Base-by-base conservation (phyloP, 30 jellyfish, hydroid and myxozoan genomes). In the Turritopsis dohrnii region DNA sequence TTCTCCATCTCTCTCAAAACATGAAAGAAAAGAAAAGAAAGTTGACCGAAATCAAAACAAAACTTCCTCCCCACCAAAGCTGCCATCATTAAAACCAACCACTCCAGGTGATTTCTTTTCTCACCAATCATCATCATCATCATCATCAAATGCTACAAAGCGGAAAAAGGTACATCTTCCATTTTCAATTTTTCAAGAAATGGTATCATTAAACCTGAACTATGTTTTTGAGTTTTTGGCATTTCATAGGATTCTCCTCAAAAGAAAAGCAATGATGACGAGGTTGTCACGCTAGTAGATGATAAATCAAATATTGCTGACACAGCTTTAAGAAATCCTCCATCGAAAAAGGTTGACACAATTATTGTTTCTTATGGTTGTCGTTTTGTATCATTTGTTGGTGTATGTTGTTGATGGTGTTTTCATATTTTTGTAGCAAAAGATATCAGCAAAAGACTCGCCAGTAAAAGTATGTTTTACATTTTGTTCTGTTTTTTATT, bases 51-150 rank as follows among this genome's bases (percentile, higher is more conserved):
- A 41, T 41, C 9, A 41, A 41, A 41, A 13, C 60, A 41, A 13
- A 41, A 41, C 60, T 41, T n/a, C n/a, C n/a, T n/a, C n/a, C n/a
- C 28, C 77, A 19, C 16, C 77, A 9, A 69, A 69, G 19, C 1
- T 8, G 19, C 31, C 28, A 19, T 8, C 30, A 27, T 69, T 69
- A 69, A 23, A 69, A 19, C 77, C 77, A 69, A 69, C 77, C 19
- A 69, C 77, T 7, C 31, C 77, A 7, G 77, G 16, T n/a, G 77
- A 69, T 69, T 69, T 69, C 22, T 69, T 69, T 69, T 69, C 77
- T 27, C 13, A 3, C 13, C 9, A 41, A 13, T 41, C 60, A 41
- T 41, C 60, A 41, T 41, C 60, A 13, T 41, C 60, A 41, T 41
- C 60, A 41, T 69, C 77, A 17, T n/a, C 77, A 23, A 7, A 16